These are phyloP conservation scores for Oceanites oceanicus DNA, from an alignment of 2,113 vertebrate genomes.

Conservation along the genomic window DNA sequence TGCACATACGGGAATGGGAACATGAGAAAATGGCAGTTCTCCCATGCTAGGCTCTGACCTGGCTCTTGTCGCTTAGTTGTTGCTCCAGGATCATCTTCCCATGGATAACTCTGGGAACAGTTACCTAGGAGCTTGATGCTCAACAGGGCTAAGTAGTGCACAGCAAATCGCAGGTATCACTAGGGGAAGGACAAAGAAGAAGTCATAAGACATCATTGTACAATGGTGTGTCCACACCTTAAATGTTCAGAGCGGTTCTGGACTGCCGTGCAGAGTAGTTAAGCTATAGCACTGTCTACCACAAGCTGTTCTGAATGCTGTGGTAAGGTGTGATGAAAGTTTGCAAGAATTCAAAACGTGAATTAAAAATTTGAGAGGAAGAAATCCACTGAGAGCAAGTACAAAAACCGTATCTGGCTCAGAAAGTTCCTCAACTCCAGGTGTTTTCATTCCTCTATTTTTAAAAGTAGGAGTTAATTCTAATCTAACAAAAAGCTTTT, in stretches of 20 bases:
- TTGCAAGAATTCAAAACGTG: background rate
- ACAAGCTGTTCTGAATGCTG: background rate
- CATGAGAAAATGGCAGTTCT: background rate
- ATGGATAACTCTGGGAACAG: background rate
- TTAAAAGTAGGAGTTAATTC: background rate
- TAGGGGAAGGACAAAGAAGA: background rate
- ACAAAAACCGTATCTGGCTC: background rate
- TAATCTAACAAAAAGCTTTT: background rate
- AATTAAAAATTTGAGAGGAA: background rate
- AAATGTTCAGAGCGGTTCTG: background rate
- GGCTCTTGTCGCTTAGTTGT: background rate
- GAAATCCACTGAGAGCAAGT: background rate
- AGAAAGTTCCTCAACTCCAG: background rate
- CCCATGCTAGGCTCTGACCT: background rate
- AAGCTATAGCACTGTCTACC: background rate
- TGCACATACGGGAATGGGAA: background rate
- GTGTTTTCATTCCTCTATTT: background rate
- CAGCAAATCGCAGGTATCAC: background rate
- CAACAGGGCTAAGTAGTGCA: background rate
- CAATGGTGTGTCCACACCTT: background rate
- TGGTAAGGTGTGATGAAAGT: background rate
- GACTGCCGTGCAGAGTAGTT: fast-evolving
- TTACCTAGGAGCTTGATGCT: background rate
- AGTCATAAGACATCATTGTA: fast-evolving
- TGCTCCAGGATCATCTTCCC: background rate